A percentile compares a stretch with the other conserved stretches of the same genome.
phyloP scores from a whole-genome alignment of 2,888 invertebrate genomes.

The Actias luna region DNA sequence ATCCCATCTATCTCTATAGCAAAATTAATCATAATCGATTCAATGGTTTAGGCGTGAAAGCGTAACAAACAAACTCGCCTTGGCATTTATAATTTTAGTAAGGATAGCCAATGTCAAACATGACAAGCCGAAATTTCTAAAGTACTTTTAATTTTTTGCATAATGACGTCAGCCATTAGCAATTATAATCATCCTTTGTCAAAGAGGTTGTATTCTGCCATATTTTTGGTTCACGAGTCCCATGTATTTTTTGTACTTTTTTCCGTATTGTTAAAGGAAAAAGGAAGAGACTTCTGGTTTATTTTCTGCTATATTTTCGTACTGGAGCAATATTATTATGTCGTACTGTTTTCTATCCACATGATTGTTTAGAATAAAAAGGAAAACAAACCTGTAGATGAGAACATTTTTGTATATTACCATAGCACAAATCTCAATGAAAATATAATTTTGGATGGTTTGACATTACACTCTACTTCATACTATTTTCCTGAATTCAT shows the following conservation, averaged over 20 bases:
- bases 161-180: conserved; percentile 50
- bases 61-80: no score
- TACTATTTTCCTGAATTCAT: background rate
- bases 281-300: background rate
- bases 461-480: background rate
- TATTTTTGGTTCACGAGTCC: background rate
- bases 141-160: conserved; percentile 43
- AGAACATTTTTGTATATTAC: no score
- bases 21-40: no score
- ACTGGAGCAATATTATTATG: background rate
- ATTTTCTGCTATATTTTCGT: background rate
- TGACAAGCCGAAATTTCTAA: conserved; percentile 22
- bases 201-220: conserved; percentile 19
- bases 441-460: background rate
- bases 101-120: conserved; percentile 40
- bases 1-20: no score
- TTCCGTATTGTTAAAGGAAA: conserved; percentile 4
- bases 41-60: no score
- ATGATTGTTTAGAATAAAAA: background rate
- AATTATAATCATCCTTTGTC: conserved; percentile 41
- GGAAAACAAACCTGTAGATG: background rate
- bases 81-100: no score
- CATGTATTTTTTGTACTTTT: background rate
- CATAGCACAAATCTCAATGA: background rate
- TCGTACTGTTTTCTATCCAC: background rate